These are phyloP conservation scores for Delichon dasypus DNA, from an alignment of 2,797 vertebrate genomes.

Conservation along the genomic window DNA sequence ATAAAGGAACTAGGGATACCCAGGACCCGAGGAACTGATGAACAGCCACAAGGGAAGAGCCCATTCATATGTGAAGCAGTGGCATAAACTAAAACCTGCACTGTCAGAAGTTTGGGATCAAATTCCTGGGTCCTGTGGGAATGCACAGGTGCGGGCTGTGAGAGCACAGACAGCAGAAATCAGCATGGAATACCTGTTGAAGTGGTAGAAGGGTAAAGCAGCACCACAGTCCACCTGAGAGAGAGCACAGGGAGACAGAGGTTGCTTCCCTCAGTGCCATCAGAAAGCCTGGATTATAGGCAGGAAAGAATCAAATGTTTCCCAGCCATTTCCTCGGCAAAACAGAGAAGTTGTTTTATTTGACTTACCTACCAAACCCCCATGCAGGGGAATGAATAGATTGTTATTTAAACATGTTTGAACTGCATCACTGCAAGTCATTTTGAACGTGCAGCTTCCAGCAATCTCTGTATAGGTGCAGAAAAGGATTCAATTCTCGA, in stretches of 20 bases:
- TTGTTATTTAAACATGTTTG: background rate
- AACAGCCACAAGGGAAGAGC: background rate
- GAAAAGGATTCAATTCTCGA: background rate
- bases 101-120: background rate
- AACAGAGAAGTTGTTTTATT: background rate
- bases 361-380: background rate
- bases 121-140: fast-evolving
- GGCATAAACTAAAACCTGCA: background rate
- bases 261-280: background rate
- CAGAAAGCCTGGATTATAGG: background rate
- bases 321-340: background rate
- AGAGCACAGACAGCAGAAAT: background rate
- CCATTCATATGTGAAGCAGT: background rate
- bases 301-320: background rate
- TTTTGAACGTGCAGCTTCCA: background rate
- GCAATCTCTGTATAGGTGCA: background rate
- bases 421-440: background rate
- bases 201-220: background rate
- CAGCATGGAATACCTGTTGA: background rate
- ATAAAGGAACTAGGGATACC: background rate
- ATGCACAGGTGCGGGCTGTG: background rate
- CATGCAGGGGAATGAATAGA: background rate
- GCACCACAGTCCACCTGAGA: background rate
- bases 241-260: fast-evolving
- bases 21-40: background rate